These are phyloP conservation scores for Molossus alvarezi DNA, from an alignment of 2,797 vertebrate genomes.

Conservation along the genomic window DNA sequence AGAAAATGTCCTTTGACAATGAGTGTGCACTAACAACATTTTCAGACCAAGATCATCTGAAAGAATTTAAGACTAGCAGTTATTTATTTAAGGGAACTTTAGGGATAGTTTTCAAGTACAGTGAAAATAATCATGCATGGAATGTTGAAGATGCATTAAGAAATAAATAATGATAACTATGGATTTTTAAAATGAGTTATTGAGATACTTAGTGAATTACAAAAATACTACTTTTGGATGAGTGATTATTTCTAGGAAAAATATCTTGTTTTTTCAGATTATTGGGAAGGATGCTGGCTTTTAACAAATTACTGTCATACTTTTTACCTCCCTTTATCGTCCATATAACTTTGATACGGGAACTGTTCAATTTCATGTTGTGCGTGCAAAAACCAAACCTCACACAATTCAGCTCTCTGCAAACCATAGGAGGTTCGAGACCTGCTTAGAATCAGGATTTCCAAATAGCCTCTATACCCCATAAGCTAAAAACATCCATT, in stretches of 20 bases:
- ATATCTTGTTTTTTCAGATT: background rate
- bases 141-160: background rate
- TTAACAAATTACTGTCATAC: background rate
- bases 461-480: background rate
- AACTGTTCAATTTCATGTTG: constrained; percentile 70
- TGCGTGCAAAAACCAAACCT: background rate
- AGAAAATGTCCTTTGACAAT: background rate
- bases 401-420: background rate
- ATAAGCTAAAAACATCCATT: background rate
- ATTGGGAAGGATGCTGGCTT: background rate
- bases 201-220: background rate
- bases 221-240: background rate
- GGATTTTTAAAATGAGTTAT: constrained; percentile 16
- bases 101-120: background rate
- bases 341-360: constrained; percentile 58
- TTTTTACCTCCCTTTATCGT: background rate
- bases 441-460: constrained; percentile 52
- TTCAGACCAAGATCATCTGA: background rate
- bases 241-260: background rate
- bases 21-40: background rate
- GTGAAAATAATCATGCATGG: background rate
- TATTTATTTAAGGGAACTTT: background rate
- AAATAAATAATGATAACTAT: background rate
- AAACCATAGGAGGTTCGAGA: background rate
- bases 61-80: background rate